Conservation (phyloP, 2,113 vertebrate species). For the Capreolus pygargus region DNA sequence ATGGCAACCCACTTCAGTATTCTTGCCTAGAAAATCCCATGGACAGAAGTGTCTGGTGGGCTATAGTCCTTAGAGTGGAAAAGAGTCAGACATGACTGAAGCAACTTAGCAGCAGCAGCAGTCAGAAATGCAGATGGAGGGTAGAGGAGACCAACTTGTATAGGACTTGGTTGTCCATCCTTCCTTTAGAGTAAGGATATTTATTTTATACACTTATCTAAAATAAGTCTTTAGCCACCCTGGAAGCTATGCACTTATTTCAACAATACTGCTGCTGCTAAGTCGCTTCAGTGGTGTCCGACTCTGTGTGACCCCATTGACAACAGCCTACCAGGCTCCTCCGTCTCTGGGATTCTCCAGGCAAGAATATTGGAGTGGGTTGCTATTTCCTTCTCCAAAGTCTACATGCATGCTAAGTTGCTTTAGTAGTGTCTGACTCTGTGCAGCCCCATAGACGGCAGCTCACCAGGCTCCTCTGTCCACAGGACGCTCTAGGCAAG, state of each 20-base stretch:
- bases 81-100: neutral
- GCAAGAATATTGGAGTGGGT: neutral
- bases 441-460: neutral
- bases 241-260: neutral
- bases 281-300: neutral
- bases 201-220: neutral
- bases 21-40: neutral
- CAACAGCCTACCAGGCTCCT: neutral
- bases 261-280: neutral
- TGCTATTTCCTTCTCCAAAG: neutral
- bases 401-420: neutral
- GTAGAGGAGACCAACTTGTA: neutral
- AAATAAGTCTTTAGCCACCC: neutral
- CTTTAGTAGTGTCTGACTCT: neutral
- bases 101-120: neutral
- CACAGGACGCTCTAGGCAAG: neutral
- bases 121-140: neutral
- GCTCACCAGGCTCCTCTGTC: neutral
- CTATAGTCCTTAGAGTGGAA: neutral
- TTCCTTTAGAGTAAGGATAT: slow-evolving; percentile 40
- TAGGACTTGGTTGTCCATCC: neutral
- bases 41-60: neutral
- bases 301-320: neutral
- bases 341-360: neutral
- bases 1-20: neutral